Conservation (phyloP, 1,140 invertebrate species). For the Mesaphorura yosii region DNA sequence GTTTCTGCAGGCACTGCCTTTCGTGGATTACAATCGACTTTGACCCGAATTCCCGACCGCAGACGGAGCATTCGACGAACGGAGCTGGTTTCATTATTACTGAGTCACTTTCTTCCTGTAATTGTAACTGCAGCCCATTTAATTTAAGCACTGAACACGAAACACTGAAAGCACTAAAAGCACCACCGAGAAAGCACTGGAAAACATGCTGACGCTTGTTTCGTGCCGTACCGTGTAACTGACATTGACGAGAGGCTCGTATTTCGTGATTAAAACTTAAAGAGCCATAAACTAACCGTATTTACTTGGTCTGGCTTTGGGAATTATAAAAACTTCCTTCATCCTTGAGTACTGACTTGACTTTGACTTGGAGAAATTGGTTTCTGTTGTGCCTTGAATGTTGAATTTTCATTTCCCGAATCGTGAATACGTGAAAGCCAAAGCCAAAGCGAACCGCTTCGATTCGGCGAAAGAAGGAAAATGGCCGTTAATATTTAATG, state of each 20-base stretch:
- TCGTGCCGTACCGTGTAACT: neutral
- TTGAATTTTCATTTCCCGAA: too few species aligned
- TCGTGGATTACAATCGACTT: conserved; percentile 61
- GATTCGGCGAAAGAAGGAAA: too few species aligned
- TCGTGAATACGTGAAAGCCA: too few species aligned
- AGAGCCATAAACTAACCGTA: too few species aligned
- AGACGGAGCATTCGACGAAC: conserved; percentile 54
- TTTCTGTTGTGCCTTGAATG: too few species aligned
- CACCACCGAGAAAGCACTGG: neutral
- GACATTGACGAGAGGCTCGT: neutral
- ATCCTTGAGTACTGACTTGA: too few species aligned
- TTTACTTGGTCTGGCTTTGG: too few species aligned
- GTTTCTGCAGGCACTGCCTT: conserved; percentile 63
- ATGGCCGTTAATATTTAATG: too few species aligned
- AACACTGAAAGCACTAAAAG: neutral
- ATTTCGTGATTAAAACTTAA: neutral
- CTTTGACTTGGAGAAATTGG: too few species aligned
- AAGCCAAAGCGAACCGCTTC: too few species aligned
- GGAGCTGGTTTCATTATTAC: conserved; percentile 29
- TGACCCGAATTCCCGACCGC: conserved; percentile 58
- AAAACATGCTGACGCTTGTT: neutral
- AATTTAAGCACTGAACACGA: neutral
- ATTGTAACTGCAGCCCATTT: neutral
- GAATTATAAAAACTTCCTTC: too few species aligned
- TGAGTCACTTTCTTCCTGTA: too few species aligned